phyloP scores from a whole-genome alignment of 2,797 vertebrate species.

The Danio albolineatus region DNA sequence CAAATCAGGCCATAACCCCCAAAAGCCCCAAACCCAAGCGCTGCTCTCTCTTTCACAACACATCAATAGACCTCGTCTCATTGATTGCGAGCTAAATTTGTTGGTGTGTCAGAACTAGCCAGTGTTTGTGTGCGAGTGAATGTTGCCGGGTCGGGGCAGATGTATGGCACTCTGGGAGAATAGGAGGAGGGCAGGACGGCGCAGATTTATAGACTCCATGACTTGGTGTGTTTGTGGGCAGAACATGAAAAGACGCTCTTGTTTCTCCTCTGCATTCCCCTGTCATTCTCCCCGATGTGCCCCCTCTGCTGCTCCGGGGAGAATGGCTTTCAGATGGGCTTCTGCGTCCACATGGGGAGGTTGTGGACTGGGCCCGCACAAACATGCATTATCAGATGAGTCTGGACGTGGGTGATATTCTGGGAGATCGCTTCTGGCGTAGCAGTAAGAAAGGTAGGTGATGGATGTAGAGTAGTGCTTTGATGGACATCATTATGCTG shows the following conservation, averaged over 20 bases:
- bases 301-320: slow-evolving; percentile 59
- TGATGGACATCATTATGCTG: slow-evolving; percentile 4
- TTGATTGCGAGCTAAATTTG: slow-evolving; percentile 66
- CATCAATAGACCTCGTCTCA: slow-evolving; percentile 62
- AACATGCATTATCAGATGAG: slow-evolving; percentile 55
- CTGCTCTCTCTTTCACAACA: slow-evolving; percentile 50
- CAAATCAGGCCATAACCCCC: neutral
- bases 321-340: slow-evolving; percentile 61
- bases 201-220: slow-evolving; percentile 79
- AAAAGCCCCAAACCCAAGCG: slow-evolving; percentile 7
- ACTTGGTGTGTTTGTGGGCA: slow-evolving; percentile 72
- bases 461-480: neutral
- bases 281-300: slow-evolving; percentile 51
- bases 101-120: slow-evolving; percentile 69
- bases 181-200: slow-evolving; percentile 67
- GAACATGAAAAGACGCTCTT: slow-evolving; percentile 81
- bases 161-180: slow-evolving; percentile 65
- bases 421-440: slow-evolving; percentile 84
- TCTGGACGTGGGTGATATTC: slow-evolving; percentile 72
- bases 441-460: slow-evolving; percentile 82
- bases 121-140: slow-evolving; percentile 67
- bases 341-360: slow-evolving; percentile 48
- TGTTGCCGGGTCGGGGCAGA: slow-evolving; percentile 59
- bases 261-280: slow-evolving; percentile 68
- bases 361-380: slow-evolving; percentile 30